Base-by-base conservation (phyloP, 2,113 vertebrate genomes). In the Illadopsis cleaveri region DNA sequence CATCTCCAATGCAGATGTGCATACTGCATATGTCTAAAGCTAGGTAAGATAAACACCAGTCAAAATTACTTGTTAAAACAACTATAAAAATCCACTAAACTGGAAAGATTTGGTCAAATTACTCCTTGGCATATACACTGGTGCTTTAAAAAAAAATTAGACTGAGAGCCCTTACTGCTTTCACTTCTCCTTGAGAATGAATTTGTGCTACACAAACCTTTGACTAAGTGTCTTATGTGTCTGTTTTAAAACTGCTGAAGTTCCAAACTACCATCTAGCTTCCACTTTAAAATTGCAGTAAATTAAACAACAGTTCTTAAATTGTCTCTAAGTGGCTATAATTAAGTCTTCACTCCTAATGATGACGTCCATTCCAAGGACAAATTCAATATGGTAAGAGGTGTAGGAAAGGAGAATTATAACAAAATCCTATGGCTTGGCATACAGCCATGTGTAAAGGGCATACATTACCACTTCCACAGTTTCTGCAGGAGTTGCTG, bases 221-320 rank as follows among this genome's bases (percentile, higher is more conserved):
- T 92, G 91, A 95, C 53, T 93, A 96, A 95, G 48, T 51, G 68
- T 94, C 62, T 85, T 88, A 93, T 10, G 4, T 92, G 84, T 90
- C 94, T 92, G 93, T 95, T 97, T 96, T 93, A 96, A 97, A 97
- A 96, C 87, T 94, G 94, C 89, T 95, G 78, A 92, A 96, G 37
- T 96, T 96, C 90, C 64, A 70, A 95, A 96, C 68, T 96, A 82
- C 91, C 86, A 86, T 88, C 54, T 72, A 96, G 78, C 72, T 91
- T 97, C 71, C 90, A 96, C 86, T 97, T 97, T 87, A 97, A 93
- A 97, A 97, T n/a, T 94, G 86, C 86, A 93, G 96, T 97, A 98
- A 98, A 98, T 98, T 97, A 98, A 97, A 96, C 93, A 95, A 96
- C 95, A 97, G 73, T 97, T 98, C 96, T 97, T 95, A 96, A 96